Evolutionary conservation across 2,888 invertebrate genomes (phyloP), one percentile per base, ranked within the genome.

Genomic region (Bhutanitis thaidina): DNA sequence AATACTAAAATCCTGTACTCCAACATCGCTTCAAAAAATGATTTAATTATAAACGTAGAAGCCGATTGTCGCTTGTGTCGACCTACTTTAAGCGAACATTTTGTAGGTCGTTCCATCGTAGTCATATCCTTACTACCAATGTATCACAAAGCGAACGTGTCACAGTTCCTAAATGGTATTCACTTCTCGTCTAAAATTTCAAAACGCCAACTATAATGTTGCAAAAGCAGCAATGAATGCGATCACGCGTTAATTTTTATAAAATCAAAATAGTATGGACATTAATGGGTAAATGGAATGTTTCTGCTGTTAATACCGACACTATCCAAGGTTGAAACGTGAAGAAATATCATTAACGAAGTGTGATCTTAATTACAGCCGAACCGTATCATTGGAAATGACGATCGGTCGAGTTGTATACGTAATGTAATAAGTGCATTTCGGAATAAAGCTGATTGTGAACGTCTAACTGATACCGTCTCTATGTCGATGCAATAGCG

Each of bases 81-180:
- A 75, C 84, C 83, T 74, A 83, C 74, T 83, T 84, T 73, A 67
- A 69, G 70, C 67, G 71, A 69, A 62, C 70, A 70, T 73, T 81
- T 80, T 77, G 77, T 84, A 76, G 83, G 81, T 82, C 81, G 73
- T 73, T 74, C 71, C 47, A 74, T 75, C 74, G 80, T 73, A 71
- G 75, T 74, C 77, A 74, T 73, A 78, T 75, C 75, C 74, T 71
- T 64, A 58, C 60, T 65, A 71, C 64, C 64, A 63, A 54, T 50
- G 57, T 54, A 53, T 52, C 58, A 54, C 55, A 53, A 55, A 56
- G 49, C 37, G 20, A 49, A 47, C 43, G 29, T 36, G 15, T 25
- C 15, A 14, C 37, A 36, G 13, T 41, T 15, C 7, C 25, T 9
- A 30, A 25, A 43, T 20, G 14, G 3, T 12, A 35, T 40, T 20